Conservation (phyloP, 1,140 invertebrate species). For the Drosophila carrolli region DNA sequence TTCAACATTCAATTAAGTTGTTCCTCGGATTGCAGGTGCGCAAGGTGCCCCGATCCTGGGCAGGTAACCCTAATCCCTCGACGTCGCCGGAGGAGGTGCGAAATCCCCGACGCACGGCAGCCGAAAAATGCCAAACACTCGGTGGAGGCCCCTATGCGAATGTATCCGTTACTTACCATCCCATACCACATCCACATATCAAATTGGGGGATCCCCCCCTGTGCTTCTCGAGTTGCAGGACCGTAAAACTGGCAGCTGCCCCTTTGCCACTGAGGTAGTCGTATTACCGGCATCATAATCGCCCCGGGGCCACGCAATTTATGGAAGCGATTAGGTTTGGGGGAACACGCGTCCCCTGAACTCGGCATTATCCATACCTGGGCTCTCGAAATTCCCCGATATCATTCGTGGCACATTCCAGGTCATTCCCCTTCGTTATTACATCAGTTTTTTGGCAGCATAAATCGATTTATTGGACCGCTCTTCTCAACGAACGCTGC, state of each 20-base stretch:
- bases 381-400: background rate
- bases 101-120: constrained; percentile 57
- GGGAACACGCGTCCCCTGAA: constrained; percentile 1
- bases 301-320: constrained; percentile 34
- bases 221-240: background rate
- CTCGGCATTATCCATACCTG: background rate
- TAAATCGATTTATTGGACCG: constrained; percentile 26
- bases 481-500: background rate
- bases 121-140: constrained; percentile 65
- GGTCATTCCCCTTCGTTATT: constrained; percentile 27
- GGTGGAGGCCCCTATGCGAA: background rate
- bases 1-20: constrained; percentile 53
- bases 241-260: constrained; percentile 13
- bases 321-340: constrained; percentile 22
- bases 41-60: background rate
- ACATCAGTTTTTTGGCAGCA: constrained; percentile 32
- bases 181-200: constrained; percentile 1
- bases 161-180: constrained; percentile 18
- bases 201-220: background rate
- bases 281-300: constrained; percentile 23
- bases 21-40: constrained; percentile 36
- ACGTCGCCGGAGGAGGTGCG: constrained; percentile 41
- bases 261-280: constrained; percentile 43
- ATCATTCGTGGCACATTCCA: constrained; percentile 23
- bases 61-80: constrained; percentile 13